phyloP scores from a whole-genome alignment of 2,113 vertebrate species.

The Silurus meridionalis region DNA sequence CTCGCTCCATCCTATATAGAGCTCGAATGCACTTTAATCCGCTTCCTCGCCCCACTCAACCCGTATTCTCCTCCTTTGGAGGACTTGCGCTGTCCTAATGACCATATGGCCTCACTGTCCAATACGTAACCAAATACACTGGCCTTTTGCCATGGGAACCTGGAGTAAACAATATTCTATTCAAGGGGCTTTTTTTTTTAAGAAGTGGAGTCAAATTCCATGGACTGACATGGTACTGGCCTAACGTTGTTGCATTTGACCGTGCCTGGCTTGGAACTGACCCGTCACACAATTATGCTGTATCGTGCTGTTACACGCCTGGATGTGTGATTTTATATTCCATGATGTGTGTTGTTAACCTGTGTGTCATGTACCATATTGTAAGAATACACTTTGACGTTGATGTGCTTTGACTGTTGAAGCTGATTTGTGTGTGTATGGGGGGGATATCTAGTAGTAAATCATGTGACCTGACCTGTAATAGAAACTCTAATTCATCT shows the following conservation, averaged over 20 bases:
- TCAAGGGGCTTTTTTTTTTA: constrained; percentile 25
- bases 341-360: constrained; percentile 27
- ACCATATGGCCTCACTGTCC: constrained; percentile 37
- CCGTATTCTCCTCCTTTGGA: constrained; percentile 12
- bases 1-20: constrained; percentile 53
- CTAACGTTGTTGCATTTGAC: constrained; percentile 31
- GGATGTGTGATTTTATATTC: constrained; percentile 46
- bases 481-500: background rate
- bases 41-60: background rate
- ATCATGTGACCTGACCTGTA: background rate
- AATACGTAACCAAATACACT: constrained; percentile 45
- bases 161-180: constrained; percentile 39
- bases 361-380: constrained; percentile 48
- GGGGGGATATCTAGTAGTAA: background rate
- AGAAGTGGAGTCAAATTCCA: constrained; percentile 24
- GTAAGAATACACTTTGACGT: constrained; percentile 34
- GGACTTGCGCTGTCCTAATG: constrained; percentile 25
- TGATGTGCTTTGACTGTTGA: constrained; percentile 22
- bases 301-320: constrained; percentile 40
- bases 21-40: constrained; percentile 75
- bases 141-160: constrained; percentile 44
- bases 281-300: constrained; percentile 9
- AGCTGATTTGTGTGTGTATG: background rate
- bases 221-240: constrained; percentile 35
- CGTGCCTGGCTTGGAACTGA: constrained; percentile 38